Base-by-base conservation (phyloP, 2,888 invertebrate genomes). In the Alloscopus bannaensis region DNA sequence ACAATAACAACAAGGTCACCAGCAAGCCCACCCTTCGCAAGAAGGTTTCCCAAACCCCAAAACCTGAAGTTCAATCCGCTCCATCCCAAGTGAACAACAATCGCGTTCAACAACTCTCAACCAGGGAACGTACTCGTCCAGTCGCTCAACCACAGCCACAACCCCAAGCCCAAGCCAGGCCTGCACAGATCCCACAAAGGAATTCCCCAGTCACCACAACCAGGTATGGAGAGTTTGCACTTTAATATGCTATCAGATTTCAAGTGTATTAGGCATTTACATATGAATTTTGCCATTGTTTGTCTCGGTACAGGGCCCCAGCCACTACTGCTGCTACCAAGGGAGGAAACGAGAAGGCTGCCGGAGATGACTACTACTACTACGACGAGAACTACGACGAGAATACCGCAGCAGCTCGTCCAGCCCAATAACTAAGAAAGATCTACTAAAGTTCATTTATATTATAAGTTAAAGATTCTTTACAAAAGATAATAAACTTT, bases 351-450 rank as follows among this genome's bases (percentile, higher is more conserved):
- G 82, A 70, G 40, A 84, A 83, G 77, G 73, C 79, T 42, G 16
- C 40, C 28, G 55, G 75, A 2, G 85, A 85, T 40, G 85, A 85
- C 60, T 75, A 80, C 29, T 85, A 85, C 47, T 85, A 85, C 45
- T 85, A 85, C 64, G 84, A 85, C 55, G 85, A 85, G 29, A 82
- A 84, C 69, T 82, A 85, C 77, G 84, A 84, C 40, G 84, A 84
- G 76, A 80, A 77, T 40, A 79, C 82, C 50, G 69, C 83, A 69
- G 66, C 81, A 62, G 47, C 73, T 75, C 77, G 77, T 65, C 78
- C 80, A 78, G 68, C 70, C 62, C 81, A 81, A 68, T 77, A 77
- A 81, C 50, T 65, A 64, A n/a, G n/a, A n/a, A n/a, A n/a, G 22
- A 65, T 11, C 55, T 42, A 28, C 36, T 62, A 16, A 42, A 50